phyloP scores from a whole-genome alignment of 2,797 vertebrate genomes.

The Ptychadena robeensis region DNA sequence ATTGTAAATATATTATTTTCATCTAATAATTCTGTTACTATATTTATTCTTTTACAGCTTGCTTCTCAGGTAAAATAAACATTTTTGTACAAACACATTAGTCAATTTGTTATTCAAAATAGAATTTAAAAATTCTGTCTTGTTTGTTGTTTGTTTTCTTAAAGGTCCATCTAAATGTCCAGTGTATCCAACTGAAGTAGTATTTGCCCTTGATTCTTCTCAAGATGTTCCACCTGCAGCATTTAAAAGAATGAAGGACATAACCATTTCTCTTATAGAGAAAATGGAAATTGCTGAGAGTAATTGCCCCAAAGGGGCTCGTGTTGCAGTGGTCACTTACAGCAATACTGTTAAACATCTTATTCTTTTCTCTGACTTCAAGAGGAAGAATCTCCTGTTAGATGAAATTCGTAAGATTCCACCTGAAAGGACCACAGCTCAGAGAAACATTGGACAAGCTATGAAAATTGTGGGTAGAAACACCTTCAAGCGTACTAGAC shows the following conservation, averaged over 20 bases:
- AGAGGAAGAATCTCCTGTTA: conserved; percentile 70
- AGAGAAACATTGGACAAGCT: conserved; percentile 75
- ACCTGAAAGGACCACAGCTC: conserved; percentile 71
- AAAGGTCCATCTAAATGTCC: conserved; percentile 75
- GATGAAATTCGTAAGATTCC: conserved; percentile 75
- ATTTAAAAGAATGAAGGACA: conserved; percentile 81
- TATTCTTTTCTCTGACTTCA: conserved; percentile 84
- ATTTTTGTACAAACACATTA: neutral
- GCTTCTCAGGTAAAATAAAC: conserved; percentile 75
- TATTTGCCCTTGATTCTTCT: conserved; percentile 87
- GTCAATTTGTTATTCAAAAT: neutral
- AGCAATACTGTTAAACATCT: conserved; percentile 75
- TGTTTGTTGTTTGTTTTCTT: too few species aligned
- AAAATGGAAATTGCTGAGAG: conserved; percentile 79
- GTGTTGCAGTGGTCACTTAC: conserved; percentile 82
- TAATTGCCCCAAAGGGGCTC: conserved; percentile 83
- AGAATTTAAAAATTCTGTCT: neutral
- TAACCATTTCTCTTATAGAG: conserved; percentile 76
- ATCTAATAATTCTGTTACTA: neutral
- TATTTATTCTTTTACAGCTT: conserved; percentile 73
- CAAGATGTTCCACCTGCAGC: conserved; percentile 69
- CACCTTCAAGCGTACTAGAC: conserved; percentile 82
- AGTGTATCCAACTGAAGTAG: conserved; percentile 84
- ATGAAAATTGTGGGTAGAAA: conserved; percentile 87
- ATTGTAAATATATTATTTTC: neutral